Evolutionary conservation across 2,888 invertebrate species (phyloP).

Genomic region (Entomobrya proxima): DNA sequence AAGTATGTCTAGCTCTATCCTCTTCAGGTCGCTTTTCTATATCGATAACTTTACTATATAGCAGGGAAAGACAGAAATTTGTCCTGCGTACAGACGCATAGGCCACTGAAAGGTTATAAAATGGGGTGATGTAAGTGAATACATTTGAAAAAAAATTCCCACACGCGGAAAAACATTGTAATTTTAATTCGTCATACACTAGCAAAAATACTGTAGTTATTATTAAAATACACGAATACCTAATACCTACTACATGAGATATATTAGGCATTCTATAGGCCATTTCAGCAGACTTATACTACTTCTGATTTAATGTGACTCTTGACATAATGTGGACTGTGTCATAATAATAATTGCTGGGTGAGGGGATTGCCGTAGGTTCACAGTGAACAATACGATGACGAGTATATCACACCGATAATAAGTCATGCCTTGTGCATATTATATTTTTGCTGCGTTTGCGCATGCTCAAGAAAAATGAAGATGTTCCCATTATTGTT

Average conservation of each 20-base stretch:
- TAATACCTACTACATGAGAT: no score
- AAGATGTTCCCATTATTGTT: slow-evolving; percentile 15
- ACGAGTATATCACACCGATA: no score
- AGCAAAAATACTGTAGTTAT: neutral
- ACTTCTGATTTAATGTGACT: slow-evolving; percentile 12
- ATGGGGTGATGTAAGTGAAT: neutral
- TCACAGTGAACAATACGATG: slow-evolving; percentile 33
- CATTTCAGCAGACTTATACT: no score
- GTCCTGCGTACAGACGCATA: neutral
- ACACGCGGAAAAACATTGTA: slow-evolving; percentile 12
- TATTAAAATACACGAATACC: neutral
- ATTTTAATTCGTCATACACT: neutral
- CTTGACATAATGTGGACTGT: slow-evolving; percentile 6
- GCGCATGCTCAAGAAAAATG: neutral
- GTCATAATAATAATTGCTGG: slow-evolving; percentile 35
- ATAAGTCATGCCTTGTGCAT: no score
- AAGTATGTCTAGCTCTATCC: no score
- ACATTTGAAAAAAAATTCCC: slow-evolving; percentile 4
- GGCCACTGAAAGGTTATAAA: neutral
- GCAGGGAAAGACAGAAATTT: neutral
- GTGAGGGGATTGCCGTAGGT: slow-evolving; percentile 16
- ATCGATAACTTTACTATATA: neutral
- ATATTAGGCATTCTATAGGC: no score
- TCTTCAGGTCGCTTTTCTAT: no score
- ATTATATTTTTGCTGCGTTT: neutral